These are phyloP conservation scores for Lycophotia porphyrea DNA, from an alignment of 2,888 invertebrate genomes.

Conservation along the genomic window DNA sequence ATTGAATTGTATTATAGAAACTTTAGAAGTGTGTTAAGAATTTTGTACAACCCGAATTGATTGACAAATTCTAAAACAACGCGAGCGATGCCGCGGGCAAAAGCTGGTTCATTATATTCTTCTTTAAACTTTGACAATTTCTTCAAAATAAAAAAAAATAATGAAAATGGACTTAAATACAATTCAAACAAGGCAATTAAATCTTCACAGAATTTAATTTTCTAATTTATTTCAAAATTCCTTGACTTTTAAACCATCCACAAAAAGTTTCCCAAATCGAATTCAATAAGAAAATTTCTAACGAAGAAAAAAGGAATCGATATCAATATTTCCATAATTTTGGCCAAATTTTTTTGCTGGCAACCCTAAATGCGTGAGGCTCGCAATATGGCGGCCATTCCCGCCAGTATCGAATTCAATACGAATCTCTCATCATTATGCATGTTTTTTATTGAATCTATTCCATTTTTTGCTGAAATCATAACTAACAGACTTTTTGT, in stretches of 20 bases:
- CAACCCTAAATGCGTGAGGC: slow-evolving; percentile 56
- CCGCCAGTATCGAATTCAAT: slow-evolving; percentile 60
- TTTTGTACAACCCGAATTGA: no score
- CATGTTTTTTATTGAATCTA: slow-evolving; percentile 67
- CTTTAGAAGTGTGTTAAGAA: no score
- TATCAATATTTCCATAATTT: slow-evolving; percentile 37
- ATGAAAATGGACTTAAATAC: not conserved
- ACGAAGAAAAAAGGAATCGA: slow-evolving; percentile 42
- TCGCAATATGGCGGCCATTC: slow-evolving; percentile 53
- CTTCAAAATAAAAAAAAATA: no score
- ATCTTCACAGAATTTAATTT: not conserved
- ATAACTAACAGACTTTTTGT: slow-evolving; percentile 41
- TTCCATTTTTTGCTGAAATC: slow-evolving; percentile 54
- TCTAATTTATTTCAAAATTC: not conserved
- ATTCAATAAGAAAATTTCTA: slow-evolving; percentile 34
- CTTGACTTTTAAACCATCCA: not conserved
- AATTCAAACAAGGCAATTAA: not conserved
- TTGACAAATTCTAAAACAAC: no score
- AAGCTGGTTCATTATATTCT: no score
- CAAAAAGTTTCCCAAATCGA: slow-evolving; percentile 29
- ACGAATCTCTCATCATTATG: slow-evolving; percentile 66
- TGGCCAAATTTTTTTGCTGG: slow-evolving; percentile 28
- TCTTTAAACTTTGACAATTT: no score
- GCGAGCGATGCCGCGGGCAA: no score
- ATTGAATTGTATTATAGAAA: no score